phyloP scores from a whole-genome alignment of 1,140 invertebrate species.

The Caenorhabditis tropicalis region DNA sequence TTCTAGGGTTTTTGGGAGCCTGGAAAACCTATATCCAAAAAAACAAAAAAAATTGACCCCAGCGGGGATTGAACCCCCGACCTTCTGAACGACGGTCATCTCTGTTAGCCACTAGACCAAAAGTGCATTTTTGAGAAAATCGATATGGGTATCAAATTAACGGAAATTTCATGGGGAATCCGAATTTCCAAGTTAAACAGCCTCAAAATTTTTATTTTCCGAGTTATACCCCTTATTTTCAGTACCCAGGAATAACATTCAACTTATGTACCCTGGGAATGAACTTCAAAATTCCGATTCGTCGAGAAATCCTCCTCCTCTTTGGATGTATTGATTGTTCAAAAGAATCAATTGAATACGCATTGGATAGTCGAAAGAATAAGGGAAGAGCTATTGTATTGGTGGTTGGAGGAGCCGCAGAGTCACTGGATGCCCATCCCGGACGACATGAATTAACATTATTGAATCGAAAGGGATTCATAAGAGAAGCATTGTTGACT shows the following conservation, averaged over 20 bases:
- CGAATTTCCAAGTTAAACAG: too few relatives aligned
- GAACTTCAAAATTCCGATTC: constrained; percentile 75
- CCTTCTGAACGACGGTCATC: too few relatives aligned
- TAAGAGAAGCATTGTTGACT: constrained; percentile 72
- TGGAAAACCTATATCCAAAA: too few relatives aligned
- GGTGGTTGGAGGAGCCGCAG: constrained; percentile 71
- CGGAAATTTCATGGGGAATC: neutral
- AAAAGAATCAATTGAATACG: constrained; percentile 57
- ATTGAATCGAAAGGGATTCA: constrained; percentile 73
- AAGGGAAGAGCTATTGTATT: constrained; percentile 42
- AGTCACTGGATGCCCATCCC: constrained; percentile 73
- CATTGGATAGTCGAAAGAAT: neutral
- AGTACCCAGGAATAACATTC: too few relatives aligned
- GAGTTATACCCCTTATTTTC: too few relatives aligned
- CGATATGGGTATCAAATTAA: too few relatives aligned
- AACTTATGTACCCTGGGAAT: constrained; percentile 2
- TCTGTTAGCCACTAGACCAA: too few relatives aligned
- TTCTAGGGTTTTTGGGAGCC: too few relatives aligned
- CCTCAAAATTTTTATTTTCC: too few relatives aligned
- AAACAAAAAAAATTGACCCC: too few relatives aligned
- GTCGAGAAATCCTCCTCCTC: constrained; percentile 79
- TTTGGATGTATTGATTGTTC: constrained; percentile 44
- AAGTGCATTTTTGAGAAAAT: too few relatives aligned
- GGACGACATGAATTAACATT: constrained; percentile 70
- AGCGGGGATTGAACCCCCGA: too few relatives aligned